Evolutionary conservation across 2,113 vertebrate genomes (phyloP).

Genomic region (Dendrocopos noguchii): DNA sequence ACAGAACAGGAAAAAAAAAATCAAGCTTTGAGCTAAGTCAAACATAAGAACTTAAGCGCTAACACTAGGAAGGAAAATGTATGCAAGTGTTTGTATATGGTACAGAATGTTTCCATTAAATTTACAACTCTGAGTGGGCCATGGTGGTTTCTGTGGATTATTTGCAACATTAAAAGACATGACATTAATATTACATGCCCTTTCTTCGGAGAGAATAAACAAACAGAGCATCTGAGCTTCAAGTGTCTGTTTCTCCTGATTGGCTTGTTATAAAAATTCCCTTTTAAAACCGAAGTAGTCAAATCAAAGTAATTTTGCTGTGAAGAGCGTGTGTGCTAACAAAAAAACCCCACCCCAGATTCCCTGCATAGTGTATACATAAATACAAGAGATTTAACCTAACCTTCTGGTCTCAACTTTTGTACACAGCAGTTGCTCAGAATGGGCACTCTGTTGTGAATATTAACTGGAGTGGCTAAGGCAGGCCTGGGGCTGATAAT

Average conservation of each 20-base stretch:
- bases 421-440: background rate
- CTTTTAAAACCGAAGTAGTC: slow-evolving; percentile 39
- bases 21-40: background rate
- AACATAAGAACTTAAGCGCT: background rate
- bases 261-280: slow-evolving; percentile 38
- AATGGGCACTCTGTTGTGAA: slow-evolving; percentile 2
- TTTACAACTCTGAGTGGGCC: background rate
- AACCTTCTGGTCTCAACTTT: slow-evolving; percentile 38
- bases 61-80: background rate
- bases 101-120: background rate
- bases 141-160: background rate
- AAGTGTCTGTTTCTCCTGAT: slow-evolving; percentile 3
- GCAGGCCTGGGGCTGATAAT: slow-evolving; percentile 36
- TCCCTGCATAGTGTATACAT: background rate
- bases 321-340: background rate
- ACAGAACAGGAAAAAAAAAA: background rate
- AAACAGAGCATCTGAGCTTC: background rate
- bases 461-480: slow-evolving; percentile 23
- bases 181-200: slow-evolving; percentile 31
- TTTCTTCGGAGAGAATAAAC: background rate
- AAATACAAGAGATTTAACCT: slow-evolving; percentile 38
- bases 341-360: background rate
- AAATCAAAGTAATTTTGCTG: slow-evolving; percentile 38
- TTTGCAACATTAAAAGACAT: slow-evolving; percentile 9
- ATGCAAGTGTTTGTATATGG: background rate